Base-by-base conservation (phyloP, 2,888 invertebrate species). In the Mimumesa dahlbomi region DNA sequence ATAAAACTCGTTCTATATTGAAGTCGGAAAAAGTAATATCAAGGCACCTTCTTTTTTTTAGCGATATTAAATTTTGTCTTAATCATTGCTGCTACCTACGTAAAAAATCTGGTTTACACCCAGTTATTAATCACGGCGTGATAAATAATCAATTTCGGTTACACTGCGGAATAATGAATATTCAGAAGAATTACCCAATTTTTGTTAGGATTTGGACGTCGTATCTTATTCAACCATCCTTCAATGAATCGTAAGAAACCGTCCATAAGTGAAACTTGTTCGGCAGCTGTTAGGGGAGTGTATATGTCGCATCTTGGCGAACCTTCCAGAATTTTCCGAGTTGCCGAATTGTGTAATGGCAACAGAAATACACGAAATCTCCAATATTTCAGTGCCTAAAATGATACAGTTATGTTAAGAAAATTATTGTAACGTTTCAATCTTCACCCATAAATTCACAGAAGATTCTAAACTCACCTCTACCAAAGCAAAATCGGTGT, bases 361-460 rank as follows among this genome's bases (percentile, higher is more conserved):
- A 99, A 88, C 1, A 98, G 90, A 75, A 97, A 94, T 77, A 98
- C 95, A 45, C 98, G 93, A 87, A 97, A 96, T 66, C 98, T 93
- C 97, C 97, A 97, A 88, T 95, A 97, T 89, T 97, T 97, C 21
- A 96, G 90, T 9, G 94, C 92, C 96, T 96, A 86, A 36, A 88
- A 90, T 5, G 83, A 77, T 53, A 13, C 29, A 42, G 34, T 11
- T 18, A 66, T 43, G 19, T 57, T 11, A 38, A 22, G 11, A 29
- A 34, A 14, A 36, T 19, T 21, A 19, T 57, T 21, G 21, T n/a
- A 13, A 21, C 11, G 29, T 40, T 3, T n/a, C 21, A 7, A 34
- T 2, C n/a, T n/a, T 45, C 4, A 9, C 13, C 0, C 29, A 34
- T 3, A 13, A 48, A 38, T 19, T 16, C n/a, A 9, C 14, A 40